These are phyloP conservation scores for Rhamphomyia laevipes DNA, from an alignment of 2,888 invertebrate genomes.

Conservation along the genomic window DNA sequence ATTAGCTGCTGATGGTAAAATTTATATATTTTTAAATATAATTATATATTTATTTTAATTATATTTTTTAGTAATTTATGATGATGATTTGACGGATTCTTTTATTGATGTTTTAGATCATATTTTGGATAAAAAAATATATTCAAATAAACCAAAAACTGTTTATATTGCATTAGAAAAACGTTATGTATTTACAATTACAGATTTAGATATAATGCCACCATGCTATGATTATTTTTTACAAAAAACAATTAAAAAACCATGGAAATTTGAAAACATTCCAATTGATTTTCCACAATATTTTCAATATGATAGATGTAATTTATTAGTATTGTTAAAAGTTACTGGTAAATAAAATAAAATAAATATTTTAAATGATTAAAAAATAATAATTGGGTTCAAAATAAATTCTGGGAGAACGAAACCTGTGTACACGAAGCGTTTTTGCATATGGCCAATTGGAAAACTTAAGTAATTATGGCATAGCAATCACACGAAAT, in stretches of 20 bases:
- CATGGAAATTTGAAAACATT: conserved; percentile 49
- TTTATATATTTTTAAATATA: conserved; percentile 2
- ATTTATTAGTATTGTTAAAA: conserved; percentile 64
- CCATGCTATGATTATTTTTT: conserved; percentile 81
- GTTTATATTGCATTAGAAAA: conserved; percentile 72
- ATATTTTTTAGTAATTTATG: conserved; percentile 63
- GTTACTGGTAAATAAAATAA: conserved; percentile 36
- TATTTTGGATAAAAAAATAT: conserved; percentile 39
- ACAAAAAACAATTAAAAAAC: conserved; percentile 29
- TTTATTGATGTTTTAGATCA: conserved; percentile 61
- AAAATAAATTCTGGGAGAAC: too few species aligned
- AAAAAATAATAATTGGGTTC: too few species aligned
- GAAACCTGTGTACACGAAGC: too few species aligned
- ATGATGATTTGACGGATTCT: conserved; percentile 66
- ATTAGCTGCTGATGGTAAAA: conserved; percentile 71
- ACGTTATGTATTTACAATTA: conserved; percentile 72
- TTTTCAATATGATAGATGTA: conserved; percentile 68
- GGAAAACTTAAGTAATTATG: too few species aligned
- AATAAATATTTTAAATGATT: too few species aligned
- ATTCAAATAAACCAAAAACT: conserved; percentile 38
- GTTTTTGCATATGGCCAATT: too few species aligned
- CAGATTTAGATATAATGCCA: conserved; percentile 69
- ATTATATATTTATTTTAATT: conserved; percentile 2
- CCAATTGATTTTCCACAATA: conserved; percentile 64
- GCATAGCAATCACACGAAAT: too few species aligned